Conservation (phyloP, 2,113 vertebrate species). For the Lepus europaeus region DNA sequence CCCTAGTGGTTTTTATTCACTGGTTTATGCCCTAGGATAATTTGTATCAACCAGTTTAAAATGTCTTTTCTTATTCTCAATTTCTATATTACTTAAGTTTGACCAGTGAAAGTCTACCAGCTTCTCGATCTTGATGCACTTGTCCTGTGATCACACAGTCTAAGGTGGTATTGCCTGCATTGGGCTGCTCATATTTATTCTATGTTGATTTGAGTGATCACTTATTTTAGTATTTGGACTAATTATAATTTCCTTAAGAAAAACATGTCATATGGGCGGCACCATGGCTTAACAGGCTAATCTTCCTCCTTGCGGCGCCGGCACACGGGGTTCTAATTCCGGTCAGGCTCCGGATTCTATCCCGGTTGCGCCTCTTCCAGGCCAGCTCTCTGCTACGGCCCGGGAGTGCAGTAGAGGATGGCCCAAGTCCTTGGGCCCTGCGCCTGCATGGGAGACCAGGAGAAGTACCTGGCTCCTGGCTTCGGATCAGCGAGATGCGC, state of each 20-base stretch:
- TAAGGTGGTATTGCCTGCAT: neutral
- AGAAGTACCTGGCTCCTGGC: too few relatives aligned
- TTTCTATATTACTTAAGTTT: neutral
- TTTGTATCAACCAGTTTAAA: neutral
- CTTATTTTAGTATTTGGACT: neutral
- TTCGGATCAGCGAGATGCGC: too few relatives aligned
- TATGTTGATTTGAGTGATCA: neutral
- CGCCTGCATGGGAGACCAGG: too few relatives aligned
- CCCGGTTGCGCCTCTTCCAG: too few relatives aligned
- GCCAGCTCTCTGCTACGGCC: too few relatives aligned
- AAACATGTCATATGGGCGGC: neutral
- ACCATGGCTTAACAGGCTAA: too few relatives aligned
- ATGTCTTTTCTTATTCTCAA: neutral
- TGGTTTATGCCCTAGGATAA: neutral
- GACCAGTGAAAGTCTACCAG: neutral
- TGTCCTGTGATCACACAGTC: neutral
- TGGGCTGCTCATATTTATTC: neutral
- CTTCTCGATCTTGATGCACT: neutral
- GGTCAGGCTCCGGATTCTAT: too few relatives aligned
- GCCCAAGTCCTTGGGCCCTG: too few relatives aligned
- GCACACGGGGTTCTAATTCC: too few relatives aligned
- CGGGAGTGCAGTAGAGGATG: too few relatives aligned
- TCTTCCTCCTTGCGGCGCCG: too few relatives aligned
- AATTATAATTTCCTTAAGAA: neutral
- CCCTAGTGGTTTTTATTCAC: neutral